phyloP scores from a whole-genome alignment of 2,888 invertebrate genomes.

The Ennomos quercinarius region DNA sequence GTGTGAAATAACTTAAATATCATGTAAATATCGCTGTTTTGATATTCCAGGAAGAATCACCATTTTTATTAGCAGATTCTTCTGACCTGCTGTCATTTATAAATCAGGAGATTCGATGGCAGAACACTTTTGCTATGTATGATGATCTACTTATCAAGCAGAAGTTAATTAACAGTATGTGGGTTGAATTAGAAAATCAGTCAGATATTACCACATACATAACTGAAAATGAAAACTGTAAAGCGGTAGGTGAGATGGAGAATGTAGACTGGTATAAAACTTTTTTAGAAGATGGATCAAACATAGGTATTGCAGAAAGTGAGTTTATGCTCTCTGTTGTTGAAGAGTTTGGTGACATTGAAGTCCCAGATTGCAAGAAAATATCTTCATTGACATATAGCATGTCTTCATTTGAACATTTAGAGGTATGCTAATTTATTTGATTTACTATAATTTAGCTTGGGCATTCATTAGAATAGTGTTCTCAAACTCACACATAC shows the following conservation, averaged over 20 bases:
- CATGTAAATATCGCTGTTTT: neutral
- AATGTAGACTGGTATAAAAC: slow-evolving; percentile 89
- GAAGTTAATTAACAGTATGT: slow-evolving; percentile 86
- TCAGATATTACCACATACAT: slow-evolving; percentile 87
- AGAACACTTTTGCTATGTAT: slow-evolving; percentile 86
- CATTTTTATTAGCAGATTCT: slow-evolving; percentile 89
- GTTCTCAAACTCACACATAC: too few species aligned
- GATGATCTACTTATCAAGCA: slow-evolving; percentile 87
- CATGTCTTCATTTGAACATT: slow-evolving; percentile 77
- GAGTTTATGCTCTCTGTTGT: slow-evolving; percentile 54
- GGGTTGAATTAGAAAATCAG: slow-evolving; percentile 84
- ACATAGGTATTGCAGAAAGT: slow-evolving; percentile 70
- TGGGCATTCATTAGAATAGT: too few species aligned
- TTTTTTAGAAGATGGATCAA: slow-evolving; percentile 83
- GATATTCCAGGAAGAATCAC: slow-evolving; percentile 87
- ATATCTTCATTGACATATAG: slow-evolving; percentile 80
- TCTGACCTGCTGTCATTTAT: slow-evolving; percentile 91
- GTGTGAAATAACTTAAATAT: too few species aligned
- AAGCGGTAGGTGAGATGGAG: slow-evolving; percentile 87
- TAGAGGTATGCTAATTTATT: slow-evolving; percentile 58
- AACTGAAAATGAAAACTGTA: slow-evolving; percentile 87
- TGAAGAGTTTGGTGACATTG: slow-evolving; percentile 55
- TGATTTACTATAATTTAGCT: neutral
- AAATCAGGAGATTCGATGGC: slow-evolving; percentile 90
- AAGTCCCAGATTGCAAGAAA: slow-evolving; percentile 87